Evolutionary conservation across 2,113 vertebrate species (phyloP).

Genomic region (Phrynocephalus versicolor): DNA sequence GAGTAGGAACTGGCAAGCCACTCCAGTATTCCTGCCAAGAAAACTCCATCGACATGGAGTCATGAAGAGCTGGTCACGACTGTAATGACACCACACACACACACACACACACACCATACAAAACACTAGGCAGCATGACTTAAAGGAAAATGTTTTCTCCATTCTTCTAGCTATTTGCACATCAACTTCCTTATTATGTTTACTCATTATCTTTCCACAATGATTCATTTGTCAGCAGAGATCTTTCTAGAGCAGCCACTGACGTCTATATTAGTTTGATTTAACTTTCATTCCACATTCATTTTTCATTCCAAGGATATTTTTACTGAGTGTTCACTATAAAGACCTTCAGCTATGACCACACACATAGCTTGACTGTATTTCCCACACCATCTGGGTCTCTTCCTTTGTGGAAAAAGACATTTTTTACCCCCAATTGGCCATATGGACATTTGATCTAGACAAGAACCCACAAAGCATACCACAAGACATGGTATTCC

Average conservation of each 20-base stretch:
- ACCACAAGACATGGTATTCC: not conserved
- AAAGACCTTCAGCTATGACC: constrained; percentile 48
- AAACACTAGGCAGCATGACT: not conserved
- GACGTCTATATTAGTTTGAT: constrained; percentile 27
- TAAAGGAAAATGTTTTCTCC: constrained; percentile 17
- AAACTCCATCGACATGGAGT: no score
- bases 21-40: no score
- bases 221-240: constrained; percentile 14
- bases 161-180: constrained; percentile 28
- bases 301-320: constrained; percentile 52
- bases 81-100: no score
- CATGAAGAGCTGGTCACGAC: no score
- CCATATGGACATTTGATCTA: constrained; percentile 7
- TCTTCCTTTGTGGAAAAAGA: constrained; percentile 11
- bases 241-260: constrained; percentile 5
- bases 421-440: not conserved
- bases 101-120: no score
- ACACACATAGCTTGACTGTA: constrained; percentile 46
- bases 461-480: constrained; percentile 6
- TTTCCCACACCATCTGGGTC: constrained; percentile 34
- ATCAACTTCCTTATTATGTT: constrained; percentile 35
- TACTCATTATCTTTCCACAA: constrained; percentile 18
- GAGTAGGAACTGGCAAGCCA: no score
- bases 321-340: constrained; percentile 34
- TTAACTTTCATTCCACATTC: constrained; percentile 41